phyloP scores from a whole-genome alignment of 1,140 invertebrate species.

The Lordiphosa stackelbergi region DNA sequence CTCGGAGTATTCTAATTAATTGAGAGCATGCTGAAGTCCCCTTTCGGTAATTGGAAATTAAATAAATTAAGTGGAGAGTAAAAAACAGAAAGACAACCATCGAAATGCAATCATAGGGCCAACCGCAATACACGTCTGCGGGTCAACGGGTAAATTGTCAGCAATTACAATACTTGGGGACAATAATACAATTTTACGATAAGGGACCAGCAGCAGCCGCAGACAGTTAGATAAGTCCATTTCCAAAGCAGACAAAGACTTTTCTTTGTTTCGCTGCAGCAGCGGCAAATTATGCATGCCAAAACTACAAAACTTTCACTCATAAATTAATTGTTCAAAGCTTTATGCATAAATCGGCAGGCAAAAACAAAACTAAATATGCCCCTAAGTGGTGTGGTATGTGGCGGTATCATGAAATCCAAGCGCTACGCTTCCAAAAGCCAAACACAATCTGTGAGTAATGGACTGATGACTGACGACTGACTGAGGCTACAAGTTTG shows the following conservation, averaged over 20 bases:
- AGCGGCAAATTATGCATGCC: conserved; percentile 60
- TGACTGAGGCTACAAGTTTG: conserved; percentile 26
- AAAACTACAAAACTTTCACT: conserved; percentile 62
- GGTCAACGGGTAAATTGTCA: conserved; percentile 58
- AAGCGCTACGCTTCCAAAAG: not conserved
- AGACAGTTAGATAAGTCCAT: conserved; percentile 54
- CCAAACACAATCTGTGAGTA: conserved; percentile 35
- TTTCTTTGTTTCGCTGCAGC: conserved; percentile 16
- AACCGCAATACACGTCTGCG: conserved; percentile 42
- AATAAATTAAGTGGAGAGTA: conserved; percentile 57
- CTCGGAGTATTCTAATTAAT: conserved; percentile 46
- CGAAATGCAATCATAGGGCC: conserved; percentile 27
- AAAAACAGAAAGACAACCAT: conserved; percentile 14
- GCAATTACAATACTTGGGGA: conserved; percentile 44
- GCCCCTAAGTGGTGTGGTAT: conserved; percentile 23
- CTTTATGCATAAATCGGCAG: conserved; percentile 8
- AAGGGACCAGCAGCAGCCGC: conserved; percentile 33
- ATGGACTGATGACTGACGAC: conserved; percentile 15
- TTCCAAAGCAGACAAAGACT: conserved; percentile 33
- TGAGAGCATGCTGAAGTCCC: conserved; percentile 30
- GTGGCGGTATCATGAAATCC: conserved; percentile 40
- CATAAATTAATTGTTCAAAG: conserved; percentile 66
- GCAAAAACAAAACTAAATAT: conserved; percentile 43
- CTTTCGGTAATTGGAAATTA: conserved; percentile 56
- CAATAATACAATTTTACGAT: conserved; percentile 35